Base-by-base conservation (phyloP, 1,140 invertebrate species). In the Scaptomyza pallida region DNA sequence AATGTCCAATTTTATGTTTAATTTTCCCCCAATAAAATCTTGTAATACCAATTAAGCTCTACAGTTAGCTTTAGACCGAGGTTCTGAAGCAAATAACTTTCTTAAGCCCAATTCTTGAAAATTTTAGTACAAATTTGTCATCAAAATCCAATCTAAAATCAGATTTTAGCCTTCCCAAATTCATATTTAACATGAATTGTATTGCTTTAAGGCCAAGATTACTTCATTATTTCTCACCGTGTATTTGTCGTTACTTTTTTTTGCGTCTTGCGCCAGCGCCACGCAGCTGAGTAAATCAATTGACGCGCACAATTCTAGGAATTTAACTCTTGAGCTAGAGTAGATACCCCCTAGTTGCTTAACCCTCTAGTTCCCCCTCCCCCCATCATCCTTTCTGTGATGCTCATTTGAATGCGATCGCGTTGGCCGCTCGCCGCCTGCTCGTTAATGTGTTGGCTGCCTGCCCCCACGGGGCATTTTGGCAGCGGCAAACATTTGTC, bases 271-370 rank as follows among this genome's bases (percentile, higher is more conserved):
- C 43, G 13, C 5, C 30, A 37, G 37, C 35, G 56, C 50, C 70
- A 61, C 78, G 76, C 82, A 88, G 78, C 82, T 88, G 82, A 88
- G 82, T 88, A 88, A 88, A 88, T 88, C 82, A 88, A 88, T 88
- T 88, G 82, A 88, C 78, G 82, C 78, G 74, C 81, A 82, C 82
- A 88, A 82, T 88, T 88, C 82, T 78, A 78, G 75, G 82, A 88
- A 88, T 88, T 88, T 61, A 60, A 23, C 62, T 70, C 67, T 55
- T 56, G 43, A 63, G 60, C 51, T 35, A 40, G 19, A 55, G 30
- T 21, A 30, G 26, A 26, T 33, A 19, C 16, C 19, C 57, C 15
- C 5, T 4, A 6, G 9, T 4, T 15, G 0, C 4, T 43, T 17
- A 30, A 1, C 40, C 9, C 50, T 5, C 23, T 0, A 23, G n/a